Evolutionary conservation across 2,113 vertebrate genomes (phyloP).

Genomic region (Indicator indicator): DNA sequence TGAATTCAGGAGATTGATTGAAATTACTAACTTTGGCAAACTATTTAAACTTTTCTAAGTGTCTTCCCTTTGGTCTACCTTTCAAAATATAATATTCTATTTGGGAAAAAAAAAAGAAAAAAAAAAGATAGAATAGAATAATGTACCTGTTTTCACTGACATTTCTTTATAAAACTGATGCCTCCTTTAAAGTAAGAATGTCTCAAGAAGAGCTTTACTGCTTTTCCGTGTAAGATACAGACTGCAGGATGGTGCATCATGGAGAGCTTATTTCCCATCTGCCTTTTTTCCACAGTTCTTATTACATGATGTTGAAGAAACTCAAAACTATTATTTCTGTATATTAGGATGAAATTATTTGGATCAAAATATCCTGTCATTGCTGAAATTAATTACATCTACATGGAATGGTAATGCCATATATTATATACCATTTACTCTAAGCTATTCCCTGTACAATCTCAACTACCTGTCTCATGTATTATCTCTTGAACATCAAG

Average conservation of each 20-base stretch:
- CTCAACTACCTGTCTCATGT: not conserved
- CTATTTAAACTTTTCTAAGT: constrained; percentile 22
- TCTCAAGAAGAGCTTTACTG: not conserved
- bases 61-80: not conserved
- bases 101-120: not conserved
- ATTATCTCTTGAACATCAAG: not conserved
- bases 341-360: not conserved
- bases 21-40: constrained; percentile 25
- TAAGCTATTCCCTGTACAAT: not conserved
- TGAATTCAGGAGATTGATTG: constrained; percentile 34
- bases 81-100: not conserved
- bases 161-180: not conserved
- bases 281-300: not conserved
- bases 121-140: not conserved
- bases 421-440: not conserved
- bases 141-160: not conserved
- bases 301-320: not conserved
- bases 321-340: not conserved
- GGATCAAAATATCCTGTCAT: not conserved
- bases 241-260: not conserved
- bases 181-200: not conserved
- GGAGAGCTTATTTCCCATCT: not conserved
- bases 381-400: not conserved
- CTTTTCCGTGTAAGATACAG: not conserved
- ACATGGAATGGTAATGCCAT: not conserved